Percentiles rank a stretch among this genome's conserved stretches.
Evolutionary conservation across 2,888 invertebrate genomes (phyloP).

Genomic region (Pseudococcus viburni): DNA sequence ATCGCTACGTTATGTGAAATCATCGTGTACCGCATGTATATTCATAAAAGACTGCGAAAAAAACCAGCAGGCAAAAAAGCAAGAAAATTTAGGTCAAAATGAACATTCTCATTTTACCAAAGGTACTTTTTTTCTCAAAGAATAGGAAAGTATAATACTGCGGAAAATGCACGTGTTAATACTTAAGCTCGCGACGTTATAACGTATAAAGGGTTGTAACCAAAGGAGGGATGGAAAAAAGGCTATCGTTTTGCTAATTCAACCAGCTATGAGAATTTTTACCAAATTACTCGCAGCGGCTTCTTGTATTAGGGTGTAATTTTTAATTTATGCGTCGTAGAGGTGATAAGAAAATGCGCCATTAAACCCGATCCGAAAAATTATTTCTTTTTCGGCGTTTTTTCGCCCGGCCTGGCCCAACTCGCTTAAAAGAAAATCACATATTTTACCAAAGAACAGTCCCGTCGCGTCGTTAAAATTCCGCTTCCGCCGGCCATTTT

Average conservation of each 20-base stretch:
- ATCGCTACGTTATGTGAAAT: not conserved
- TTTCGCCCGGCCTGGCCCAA: not conserved
- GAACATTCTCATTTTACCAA: not conserved
- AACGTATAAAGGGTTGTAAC: not conserved
- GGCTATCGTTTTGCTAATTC: slow-evolving; percentile 7
- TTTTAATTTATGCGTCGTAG: slow-evolving; percentile 23
- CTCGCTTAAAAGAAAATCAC: not conserved
- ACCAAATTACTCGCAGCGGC: not conserved
- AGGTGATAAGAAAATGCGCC: slow-evolving; percentile 10
- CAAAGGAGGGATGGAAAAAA: not conserved
- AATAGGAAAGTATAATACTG: not conserved
- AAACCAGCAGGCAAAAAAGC: not conserved
- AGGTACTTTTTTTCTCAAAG: no score
- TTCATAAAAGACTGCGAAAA: slow-evolving; percentile 14
- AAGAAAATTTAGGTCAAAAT: not conserved
- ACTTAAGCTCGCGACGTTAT: not conserved
- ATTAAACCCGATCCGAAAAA: slow-evolving; percentile 14
- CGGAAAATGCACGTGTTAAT: not conserved
- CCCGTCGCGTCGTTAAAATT: not conserved
- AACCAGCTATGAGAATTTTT: not conserved
- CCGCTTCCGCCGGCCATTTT: not conserved
- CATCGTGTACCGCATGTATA: not conserved
- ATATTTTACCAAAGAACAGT: not conserved
- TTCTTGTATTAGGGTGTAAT: not conserved
- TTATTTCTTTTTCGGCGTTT: not conserved